Percentiles rank a stretch among this genome's conserved stretches.
Conservation (phyloP, 2,888 invertebrate species). For the Chloroclysta siterata region DNA sequence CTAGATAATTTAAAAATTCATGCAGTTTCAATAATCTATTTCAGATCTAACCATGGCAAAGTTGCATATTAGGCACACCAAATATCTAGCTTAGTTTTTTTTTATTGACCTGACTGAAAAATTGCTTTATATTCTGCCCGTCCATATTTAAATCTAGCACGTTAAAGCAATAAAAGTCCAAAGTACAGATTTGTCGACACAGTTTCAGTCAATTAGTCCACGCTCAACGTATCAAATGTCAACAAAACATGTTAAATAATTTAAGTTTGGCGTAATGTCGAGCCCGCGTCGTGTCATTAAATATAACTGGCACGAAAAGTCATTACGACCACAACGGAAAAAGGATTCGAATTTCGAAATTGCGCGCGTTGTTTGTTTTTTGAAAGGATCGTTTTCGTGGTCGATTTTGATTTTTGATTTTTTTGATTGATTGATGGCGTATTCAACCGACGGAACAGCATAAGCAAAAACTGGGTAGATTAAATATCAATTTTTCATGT, state of each 20-base stretch:
- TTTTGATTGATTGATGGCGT: constrained; percentile 39
- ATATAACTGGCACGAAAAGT: constrained; percentile 55
- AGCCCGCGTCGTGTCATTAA: constrained; percentile 27
- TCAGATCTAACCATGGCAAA: neutral
- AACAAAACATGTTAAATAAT: constrained; percentile 37
- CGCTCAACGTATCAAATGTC: constrained; percentile 49
- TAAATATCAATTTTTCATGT: constrained; percentile 74
- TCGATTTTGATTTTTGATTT: too few relatives aligned
- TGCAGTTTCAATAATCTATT: too few relatives aligned
- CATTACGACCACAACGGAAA: constrained; percentile 52
- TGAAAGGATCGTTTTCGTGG: constrained; percentile 56
- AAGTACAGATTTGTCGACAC: constrained; percentile 37
- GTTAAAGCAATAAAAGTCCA: constrained; percentile 21
- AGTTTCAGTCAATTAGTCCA: constrained; percentile 56
- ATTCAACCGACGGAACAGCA: constrained; percentile 49
- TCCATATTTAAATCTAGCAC: neutral
- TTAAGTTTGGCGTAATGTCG: constrained; percentile 29
- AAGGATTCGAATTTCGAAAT: constrained; percentile 50
- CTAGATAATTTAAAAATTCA: too few relatives aligned
- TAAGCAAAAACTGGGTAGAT: constrained; percentile 61
- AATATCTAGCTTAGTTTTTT: neutral
- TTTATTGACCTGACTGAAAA: neutral
- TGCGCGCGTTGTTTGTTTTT: constrained; percentile 61
- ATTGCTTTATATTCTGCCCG: too few relatives aligned
- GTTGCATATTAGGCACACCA: neutral